A percentile compares a stretch with the other conserved stretches of the same genome.
Evolutionary conservation across 2,888 invertebrate genomes (phyloP).

Genomic region (Eurytoma californica): DNA sequence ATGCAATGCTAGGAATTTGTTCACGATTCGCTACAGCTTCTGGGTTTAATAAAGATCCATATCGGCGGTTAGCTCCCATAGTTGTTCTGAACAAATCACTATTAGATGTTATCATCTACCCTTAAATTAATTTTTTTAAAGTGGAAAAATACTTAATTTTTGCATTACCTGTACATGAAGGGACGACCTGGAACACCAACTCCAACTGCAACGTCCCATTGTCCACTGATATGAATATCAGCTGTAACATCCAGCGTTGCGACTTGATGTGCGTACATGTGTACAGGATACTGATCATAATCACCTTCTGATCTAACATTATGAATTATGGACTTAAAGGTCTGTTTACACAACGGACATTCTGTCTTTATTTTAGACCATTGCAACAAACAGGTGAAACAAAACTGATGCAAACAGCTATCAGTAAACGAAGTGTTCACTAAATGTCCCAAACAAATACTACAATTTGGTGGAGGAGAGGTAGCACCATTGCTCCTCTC

Average conservation of each 20-base stretch:
- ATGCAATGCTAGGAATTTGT: constrained; percentile 62
- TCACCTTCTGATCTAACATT: constrained; percentile 91
- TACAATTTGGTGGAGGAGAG: constrained; percentile 91
- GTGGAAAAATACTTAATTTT: constrained; percentile 3
- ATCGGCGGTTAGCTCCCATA: constrained; percentile 78
- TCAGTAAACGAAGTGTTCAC: constrained; percentile 94
- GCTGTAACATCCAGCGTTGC: constrained; percentile 66
- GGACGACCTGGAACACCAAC: constrained; percentile 49
- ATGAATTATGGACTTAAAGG: constrained; percentile 93
- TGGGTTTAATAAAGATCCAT: constrained; percentile 73
- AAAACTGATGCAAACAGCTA: constrained; percentile 95
- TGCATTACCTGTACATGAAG: constrained; percentile 59
- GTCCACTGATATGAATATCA: constrained; percentile 57
- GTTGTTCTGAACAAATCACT: constrained; percentile 79
- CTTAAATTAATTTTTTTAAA: background rate
- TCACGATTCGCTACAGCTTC: constrained; percentile 66
- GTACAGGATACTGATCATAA: constrained; percentile 87
- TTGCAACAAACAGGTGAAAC: constrained; percentile 92
- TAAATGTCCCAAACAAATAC: constrained; percentile 92
- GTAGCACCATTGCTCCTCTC: constrained; percentile 76
- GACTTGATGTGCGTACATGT: constrained; percentile 67
- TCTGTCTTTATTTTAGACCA: constrained; percentile 97
- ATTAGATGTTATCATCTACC: background rate
- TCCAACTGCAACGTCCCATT: constrained; percentile 56
- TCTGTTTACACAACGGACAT: constrained; percentile 95